phyloP scores from a whole-genome alignment of 2,113 vertebrate genomes.

The Taxidea taxus region DNA sequence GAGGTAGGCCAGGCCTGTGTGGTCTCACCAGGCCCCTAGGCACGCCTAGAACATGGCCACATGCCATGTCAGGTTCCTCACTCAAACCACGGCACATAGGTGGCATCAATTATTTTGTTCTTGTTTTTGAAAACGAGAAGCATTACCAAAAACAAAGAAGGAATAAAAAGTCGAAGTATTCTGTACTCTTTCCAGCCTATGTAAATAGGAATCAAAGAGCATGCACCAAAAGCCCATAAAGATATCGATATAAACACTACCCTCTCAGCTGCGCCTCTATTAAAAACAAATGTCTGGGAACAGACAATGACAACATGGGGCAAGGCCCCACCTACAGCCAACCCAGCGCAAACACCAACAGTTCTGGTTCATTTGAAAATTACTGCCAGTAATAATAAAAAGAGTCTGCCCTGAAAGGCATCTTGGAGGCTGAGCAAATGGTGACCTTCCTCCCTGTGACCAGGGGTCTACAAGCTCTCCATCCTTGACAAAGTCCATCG shows the following conservation, averaged over 20 bases:
- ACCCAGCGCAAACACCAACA: not conserved
- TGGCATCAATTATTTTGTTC: not conserved
- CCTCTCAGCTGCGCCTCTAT: not conserved
- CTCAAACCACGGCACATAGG: not conserved
- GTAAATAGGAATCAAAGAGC: slow-evolving; percentile 29
- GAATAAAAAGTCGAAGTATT: not conserved
- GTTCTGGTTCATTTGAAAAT: not conserved
- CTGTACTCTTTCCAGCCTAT: not conserved
- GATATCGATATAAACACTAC: not conserved
- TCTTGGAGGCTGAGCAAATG: not conserved
- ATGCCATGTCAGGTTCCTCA: not conserved
- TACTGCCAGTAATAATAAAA: not conserved
- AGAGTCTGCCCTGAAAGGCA: not conserved
- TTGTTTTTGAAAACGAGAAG: slow-evolving; percentile 26
- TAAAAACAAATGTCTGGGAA: slow-evolving; percentile 62
- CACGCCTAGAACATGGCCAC: rapidly evolving
- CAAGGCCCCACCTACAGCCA: not conserved
- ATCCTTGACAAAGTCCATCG: not conserved
- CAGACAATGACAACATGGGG: not conserved
- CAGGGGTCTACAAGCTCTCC: not conserved
- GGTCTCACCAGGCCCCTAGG: not conserved
- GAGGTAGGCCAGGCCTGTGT: not conserved
- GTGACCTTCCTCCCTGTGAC: not conserved
- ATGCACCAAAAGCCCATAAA: slow-evolving; percentile 3
- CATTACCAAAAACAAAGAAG: not conserved